Percentiles rank a stretch among this genome's conserved stretches.
Conservation (phyloP, 2,888 invertebrate species). For the Ctenicera cuprea region DNA sequence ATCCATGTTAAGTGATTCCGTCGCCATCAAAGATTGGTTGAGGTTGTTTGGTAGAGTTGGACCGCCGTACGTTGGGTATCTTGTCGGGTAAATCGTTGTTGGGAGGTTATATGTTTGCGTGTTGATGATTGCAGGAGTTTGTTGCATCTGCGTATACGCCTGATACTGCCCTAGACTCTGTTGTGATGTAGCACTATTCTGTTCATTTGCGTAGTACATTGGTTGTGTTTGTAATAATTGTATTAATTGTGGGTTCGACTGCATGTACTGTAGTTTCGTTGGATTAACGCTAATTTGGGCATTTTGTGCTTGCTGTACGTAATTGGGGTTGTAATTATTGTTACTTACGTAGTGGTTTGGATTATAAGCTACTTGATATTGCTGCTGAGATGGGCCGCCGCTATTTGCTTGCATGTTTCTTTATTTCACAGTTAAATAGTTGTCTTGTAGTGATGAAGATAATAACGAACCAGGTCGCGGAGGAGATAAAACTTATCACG, state of each 20-base stretch:
- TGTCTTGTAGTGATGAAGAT: slow-evolving; percentile 11
- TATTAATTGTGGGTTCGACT: neutral
- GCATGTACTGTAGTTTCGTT: slow-evolving; percentile 1
- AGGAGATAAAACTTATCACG: slow-evolving; percentile 2
- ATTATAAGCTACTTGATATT: slow-evolving; percentile 10
- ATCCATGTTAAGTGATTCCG: slow-evolving; percentile 5
- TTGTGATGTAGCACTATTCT: too few species aligned
- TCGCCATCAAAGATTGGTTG: slow-evolving; percentile 3
- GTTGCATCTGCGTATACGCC: too few species aligned
- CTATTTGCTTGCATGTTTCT: slow-evolving; percentile 24
- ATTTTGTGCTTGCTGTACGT: slow-evolving; percentile 12
- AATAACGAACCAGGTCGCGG: neutral
- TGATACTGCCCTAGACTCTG: too few species aligned
- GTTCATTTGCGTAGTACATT: slow-evolving; percentile 17
- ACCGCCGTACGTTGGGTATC: slow-evolving; percentile 13
- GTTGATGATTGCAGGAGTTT: slow-evolving; percentile 13
- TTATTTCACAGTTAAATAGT: neutral
- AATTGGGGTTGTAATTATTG: slow-evolving; percentile 20
- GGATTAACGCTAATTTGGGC: slow-evolving; percentile 2
- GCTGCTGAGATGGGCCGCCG: slow-evolving; percentile 5
- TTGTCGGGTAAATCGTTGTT: neutral
- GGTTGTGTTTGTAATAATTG: neutral
- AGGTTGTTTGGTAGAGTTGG: slow-evolving; percentile 11
- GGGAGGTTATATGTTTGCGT: slow-evolving; percentile 14
- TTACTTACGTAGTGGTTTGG: neutral